Evolutionary conservation across 2,888 invertebrate species (phyloP).

Genomic region (Nymphalis c-album): DNA sequence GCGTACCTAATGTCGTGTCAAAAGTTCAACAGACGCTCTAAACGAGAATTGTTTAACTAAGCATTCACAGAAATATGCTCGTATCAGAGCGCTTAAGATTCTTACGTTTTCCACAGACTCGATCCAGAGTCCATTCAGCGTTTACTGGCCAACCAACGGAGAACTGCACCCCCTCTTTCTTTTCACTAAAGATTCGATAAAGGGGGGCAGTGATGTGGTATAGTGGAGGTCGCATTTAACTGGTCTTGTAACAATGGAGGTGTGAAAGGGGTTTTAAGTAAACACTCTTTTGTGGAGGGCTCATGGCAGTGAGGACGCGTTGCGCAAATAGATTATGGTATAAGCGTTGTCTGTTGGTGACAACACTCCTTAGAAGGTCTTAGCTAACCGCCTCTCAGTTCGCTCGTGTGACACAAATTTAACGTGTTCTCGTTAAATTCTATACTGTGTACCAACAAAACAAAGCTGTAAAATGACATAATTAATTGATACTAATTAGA

Average conservation of each 20-base stretch:
- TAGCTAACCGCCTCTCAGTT: conserved; percentile 26
- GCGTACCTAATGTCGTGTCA: conserved; percentile 23
- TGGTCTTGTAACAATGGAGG: conserved; percentile 70
- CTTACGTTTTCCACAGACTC: conserved; percentile 59
- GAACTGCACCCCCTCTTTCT: conserved; percentile 44
- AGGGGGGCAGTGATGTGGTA: conserved; percentile 43
- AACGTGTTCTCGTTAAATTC: conserved; percentile 15
- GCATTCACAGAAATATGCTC: conserved; percentile 40
- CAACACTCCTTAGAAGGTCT: conserved; percentile 36
- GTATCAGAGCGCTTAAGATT: conserved; percentile 56
- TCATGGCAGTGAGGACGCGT: conserved; percentile 63
- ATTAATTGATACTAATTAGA: too few species aligned
- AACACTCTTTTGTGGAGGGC: conserved; percentile 76
- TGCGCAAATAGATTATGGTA: conserved; percentile 76
- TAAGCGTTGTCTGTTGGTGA: conserved; percentile 51
- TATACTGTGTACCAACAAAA: neutral
- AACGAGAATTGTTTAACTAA: conserved; percentile 37
- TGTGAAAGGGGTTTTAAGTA: conserved; percentile 79
- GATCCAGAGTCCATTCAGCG: conserved; percentile 67
- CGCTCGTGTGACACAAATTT: conserved; percentile 29
- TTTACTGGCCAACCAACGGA: conserved; percentile 45
- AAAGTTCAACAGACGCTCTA: conserved; percentile 26
- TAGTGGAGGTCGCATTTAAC: conserved; percentile 47
- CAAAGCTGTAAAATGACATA: too few species aligned
- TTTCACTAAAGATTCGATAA: conserved; percentile 31